A percentile compares a stretch with the other conserved stretches of the same genome.
phyloP scores from a whole-genome alignment of 2,113 vertebrate species.

The Microtus pennsylvanicus region DNA sequence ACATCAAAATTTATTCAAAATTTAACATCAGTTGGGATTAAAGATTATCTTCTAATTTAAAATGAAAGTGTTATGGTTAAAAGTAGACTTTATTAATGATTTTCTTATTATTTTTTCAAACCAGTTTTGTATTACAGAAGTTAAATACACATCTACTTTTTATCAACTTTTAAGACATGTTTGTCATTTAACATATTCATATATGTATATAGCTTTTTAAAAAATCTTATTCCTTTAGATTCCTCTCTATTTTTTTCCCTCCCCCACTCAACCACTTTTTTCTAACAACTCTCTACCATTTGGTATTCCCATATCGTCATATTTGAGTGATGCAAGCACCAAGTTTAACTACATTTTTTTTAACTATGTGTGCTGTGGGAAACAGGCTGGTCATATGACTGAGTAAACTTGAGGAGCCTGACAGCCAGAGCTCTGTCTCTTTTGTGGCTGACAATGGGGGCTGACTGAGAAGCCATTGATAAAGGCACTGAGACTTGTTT shows the following conservation, averaged over 20 bases:
- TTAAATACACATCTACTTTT: background rate
- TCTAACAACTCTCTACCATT: background rate
- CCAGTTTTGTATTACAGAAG: background rate
- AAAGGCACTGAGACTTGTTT: too few relatives aligned
- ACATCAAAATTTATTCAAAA: too few relatives aligned
- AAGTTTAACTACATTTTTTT: background rate
- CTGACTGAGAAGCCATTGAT: too few relatives aligned
- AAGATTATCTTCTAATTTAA: too few relatives aligned
- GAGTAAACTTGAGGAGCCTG: background rate
- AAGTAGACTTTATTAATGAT: background rate
- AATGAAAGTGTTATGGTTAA: background rate
- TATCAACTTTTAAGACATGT: background rate
- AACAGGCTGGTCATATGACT: background rate
- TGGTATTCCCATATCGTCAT: background rate
- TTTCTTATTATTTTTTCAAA: background rate
- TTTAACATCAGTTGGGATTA: too few relatives aligned
- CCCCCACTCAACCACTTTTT: background rate
- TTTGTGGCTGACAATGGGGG: too few relatives aligned
- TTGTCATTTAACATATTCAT: background rate
- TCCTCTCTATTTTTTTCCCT: background rate
- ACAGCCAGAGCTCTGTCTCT: background rate
- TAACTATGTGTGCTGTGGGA: background rate
- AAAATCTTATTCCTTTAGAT: background rate
- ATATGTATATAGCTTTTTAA: background rate
- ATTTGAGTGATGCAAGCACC: background rate